These are phyloP conservation scores for Procapra przewalskii DNA, from an alignment of 2,113 vertebrate genomes.

Conservation along the genomic window DNA sequence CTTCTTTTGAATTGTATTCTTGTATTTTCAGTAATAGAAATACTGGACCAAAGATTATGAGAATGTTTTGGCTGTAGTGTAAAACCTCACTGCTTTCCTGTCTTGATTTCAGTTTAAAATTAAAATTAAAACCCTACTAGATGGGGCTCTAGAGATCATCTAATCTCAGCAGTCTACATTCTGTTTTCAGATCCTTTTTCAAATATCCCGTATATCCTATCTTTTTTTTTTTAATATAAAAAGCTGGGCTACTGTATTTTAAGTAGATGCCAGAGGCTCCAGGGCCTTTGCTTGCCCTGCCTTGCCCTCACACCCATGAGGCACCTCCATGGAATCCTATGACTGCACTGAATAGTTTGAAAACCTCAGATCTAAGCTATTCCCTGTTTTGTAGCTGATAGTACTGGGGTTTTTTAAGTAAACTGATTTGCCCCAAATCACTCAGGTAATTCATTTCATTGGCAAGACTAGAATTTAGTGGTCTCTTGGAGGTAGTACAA, in stretches of 20 bases:
- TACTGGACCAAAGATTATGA: not conserved
- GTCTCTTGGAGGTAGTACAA: not conserved
- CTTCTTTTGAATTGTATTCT: slow-evolving; percentile 17
- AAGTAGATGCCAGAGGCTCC: not conserved
- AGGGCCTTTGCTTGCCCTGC: not conserved
- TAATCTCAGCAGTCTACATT: not conserved
- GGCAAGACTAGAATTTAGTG: not conserved
- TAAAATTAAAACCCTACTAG: not conserved
- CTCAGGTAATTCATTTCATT: not conserved
- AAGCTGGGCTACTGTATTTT: not conserved
- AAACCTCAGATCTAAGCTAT: not conserved
- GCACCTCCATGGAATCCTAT: not conserved
- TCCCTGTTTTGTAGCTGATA: not conserved
- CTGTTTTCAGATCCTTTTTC: not conserved
- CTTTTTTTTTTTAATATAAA: not conserved
- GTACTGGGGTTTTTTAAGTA: not conserved
- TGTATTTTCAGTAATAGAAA: not conserved
- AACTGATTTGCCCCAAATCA: not conserved
- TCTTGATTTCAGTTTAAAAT: not conserved
- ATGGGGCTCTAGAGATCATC: not conserved
- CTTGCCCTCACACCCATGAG: not conserved
- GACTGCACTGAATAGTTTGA: not conserved
- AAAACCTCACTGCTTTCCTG: not conserved
- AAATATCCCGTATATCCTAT: not conserved
- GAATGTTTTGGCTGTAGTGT: not conserved